Evolutionary conservation across 2,797 vertebrate genomes (phyloP), one percentile per base, ranked within the genome.

Genomic region (Clarias fuscus): DNA sequence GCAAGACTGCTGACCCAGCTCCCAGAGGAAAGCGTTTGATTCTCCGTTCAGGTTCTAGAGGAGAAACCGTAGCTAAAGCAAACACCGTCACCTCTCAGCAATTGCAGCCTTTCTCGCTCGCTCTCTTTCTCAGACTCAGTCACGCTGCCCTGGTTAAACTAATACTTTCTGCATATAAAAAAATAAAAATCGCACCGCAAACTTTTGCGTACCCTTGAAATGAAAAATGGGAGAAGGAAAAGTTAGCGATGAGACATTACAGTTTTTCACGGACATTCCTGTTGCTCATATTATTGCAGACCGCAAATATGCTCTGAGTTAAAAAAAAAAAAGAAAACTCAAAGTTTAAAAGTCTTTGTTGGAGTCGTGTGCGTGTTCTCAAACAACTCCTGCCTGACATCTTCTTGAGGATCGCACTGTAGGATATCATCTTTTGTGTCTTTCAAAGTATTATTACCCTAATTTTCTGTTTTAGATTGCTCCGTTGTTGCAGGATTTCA

Each of bases 41-140:
- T 94, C 87, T 84, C 83, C 88, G 91, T 89, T 91, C 88, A 75
- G 75, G 90, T 88, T 77, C 72, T 84, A 84, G 84, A 90, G 91
- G 90, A 93, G 94, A 95, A 95, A 94, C 92, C 89, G 83, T 92
- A 94, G 94, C 94, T 95, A 94, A 95, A 95, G 93, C 91, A 96
- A 95, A 95, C 93, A 95, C 88, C 82, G 72, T 86, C 72, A 73
- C 83, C 81, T 76, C 86, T 58, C 86, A 85, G 85, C 65, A 64
- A 84, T 75, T 48, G 1, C 68, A 1, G 53, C 40, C 33, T 64
- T 22, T 73, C 76, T 75, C 62, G 62, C 53, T 53, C 33, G 30
- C 13, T 30, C 27, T 37, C 24, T 24, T 40, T 37, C 20, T 64
- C 40, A n/a, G 7, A 43, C 65, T 67, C 80, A 68, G 80, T 82